Conservation (phyloP, 2,797 vertebrate genomes). For the Neoniphon sammara region DNA sequence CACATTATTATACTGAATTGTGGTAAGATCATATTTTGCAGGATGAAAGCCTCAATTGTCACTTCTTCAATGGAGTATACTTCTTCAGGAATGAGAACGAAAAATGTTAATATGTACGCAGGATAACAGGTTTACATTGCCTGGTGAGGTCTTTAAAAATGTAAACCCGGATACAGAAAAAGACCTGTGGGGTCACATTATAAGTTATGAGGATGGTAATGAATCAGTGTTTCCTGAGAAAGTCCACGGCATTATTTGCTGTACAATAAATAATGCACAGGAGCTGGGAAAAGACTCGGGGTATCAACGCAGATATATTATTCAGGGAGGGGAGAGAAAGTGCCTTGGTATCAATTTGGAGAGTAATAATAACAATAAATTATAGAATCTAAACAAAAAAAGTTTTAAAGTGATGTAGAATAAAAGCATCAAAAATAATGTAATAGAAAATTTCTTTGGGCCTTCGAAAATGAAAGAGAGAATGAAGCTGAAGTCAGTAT, state of each 20-base stretch:
- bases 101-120: not conserved
- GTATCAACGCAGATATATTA: constrained; percentile 66
- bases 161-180: not conserved
- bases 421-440: too few species aligned
- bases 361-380: too few species aligned
- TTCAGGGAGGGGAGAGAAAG: constrained; percentile 62
- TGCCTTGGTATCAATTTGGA: constrained; percentile 1
- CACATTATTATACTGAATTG: constrained; percentile 5
- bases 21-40: constrained; percentile 18
- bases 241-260: constrained; percentile 54
- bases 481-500: too few species aligned
- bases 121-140: not conserved
- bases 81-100: constrained; percentile 13
- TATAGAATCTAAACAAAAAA: too few species aligned
- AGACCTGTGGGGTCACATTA: constrained; percentile 7
- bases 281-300: constrained; percentile 57
- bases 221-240: constrained; percentile 47
- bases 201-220: not conserved
- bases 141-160: constrained; percentile 8
- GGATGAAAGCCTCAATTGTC: constrained; percentile 9
- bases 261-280: constrained; percentile 64
- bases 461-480: too few species aligned
- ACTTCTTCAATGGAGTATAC: constrained; percentile 21
- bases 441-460: too few species aligned
- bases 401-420: too few species aligned